These are phyloP conservation scores for Didymodactylos carnosus DNA, from an alignment of 2,888 invertebrate genomes.

Conservation along the genomic window DNA sequence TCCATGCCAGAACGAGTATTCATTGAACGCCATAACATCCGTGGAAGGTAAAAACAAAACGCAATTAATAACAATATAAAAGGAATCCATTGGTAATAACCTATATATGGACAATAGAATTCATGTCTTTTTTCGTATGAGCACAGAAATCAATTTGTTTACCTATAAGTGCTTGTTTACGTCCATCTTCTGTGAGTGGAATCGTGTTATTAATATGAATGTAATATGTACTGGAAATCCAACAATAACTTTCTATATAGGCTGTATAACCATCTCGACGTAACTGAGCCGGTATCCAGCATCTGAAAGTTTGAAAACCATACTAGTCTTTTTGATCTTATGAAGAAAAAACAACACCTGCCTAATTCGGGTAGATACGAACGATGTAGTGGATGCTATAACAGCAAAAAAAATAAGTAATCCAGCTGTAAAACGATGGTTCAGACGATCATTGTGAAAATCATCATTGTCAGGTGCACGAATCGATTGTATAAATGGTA, in stretches of 20 bases:
- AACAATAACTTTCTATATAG: constrained; percentile 12
- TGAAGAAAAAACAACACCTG: too few species aligned
- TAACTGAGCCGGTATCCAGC: constrained; percentile 12
- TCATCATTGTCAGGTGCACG: constrained; percentile 3
- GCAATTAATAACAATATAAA: constrained; percentile 12
- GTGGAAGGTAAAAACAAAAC: constrained; percentile 6
- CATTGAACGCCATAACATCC: constrained; percentile 14
- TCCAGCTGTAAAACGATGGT: constrained; percentile 6
- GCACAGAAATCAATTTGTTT: too few species aligned
- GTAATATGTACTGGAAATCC: constrained; percentile 12
- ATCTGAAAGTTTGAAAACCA: too few species aligned
- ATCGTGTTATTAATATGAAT: constrained; percentile 2
- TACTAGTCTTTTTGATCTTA: too few species aligned
- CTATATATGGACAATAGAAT: too few species aligned
- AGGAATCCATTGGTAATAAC: constrained; percentile 13
- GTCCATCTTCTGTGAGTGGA: background rate
- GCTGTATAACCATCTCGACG: constrained; percentile 2
- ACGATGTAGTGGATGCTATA: background rate
- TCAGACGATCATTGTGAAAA: constrained; percentile 7
- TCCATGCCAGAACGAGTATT: constrained; percentile 11
- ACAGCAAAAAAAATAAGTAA: background rate
- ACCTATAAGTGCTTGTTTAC: background rate
- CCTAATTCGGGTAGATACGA: background rate
- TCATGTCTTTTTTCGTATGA: too few species aligned
- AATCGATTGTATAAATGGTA: background rate